Percentiles rank a stretch among this genome's conserved stretches.
Conservation (phyloP, 2,888 invertebrate species). For the Carterocephalus palaemon region DNA sequence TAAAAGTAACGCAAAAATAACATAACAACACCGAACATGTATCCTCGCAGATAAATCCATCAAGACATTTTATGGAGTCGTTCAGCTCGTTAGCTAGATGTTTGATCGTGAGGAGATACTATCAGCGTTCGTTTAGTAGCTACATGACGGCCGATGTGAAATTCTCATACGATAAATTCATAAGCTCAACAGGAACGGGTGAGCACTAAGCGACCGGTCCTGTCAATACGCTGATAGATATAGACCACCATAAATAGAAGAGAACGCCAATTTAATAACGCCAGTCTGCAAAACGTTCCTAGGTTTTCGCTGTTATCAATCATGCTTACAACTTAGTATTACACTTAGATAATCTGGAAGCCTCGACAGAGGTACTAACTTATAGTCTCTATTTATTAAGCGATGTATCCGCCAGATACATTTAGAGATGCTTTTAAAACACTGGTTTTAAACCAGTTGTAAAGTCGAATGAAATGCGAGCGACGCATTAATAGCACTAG, state of each 20-base stretch:
- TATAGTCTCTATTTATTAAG: slow-evolving; percentile 19
- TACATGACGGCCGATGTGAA: slow-evolving; percentile 40
- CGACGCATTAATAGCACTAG: slow-evolving; percentile 17
- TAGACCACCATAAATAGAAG: slow-evolving; percentile 68
- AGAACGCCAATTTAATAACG: slow-evolving; percentile 59
- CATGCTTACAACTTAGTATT: slow-evolving; percentile 46
- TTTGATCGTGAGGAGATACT: slow-evolving; percentile 43
- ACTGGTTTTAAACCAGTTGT: slow-evolving; percentile 17
- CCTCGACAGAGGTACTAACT: slow-evolving; percentile 23
- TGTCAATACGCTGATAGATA: slow-evolving; percentile 67
- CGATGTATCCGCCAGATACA: slow-evolving; percentile 13
- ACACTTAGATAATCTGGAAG: slow-evolving; percentile 44
- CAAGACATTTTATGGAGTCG: slow-evolving; percentile 46
- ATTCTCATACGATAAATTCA: slow-evolving; percentile 51
- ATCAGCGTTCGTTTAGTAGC: slow-evolving; percentile 25
- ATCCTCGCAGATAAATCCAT: slow-evolving; percentile 37
- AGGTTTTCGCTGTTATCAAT: slow-evolving; percentile 61
- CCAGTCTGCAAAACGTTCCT: slow-evolving; percentile 54
- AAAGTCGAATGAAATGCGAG: slow-evolving; percentile 16
- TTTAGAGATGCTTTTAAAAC: slow-evolving; percentile 20
- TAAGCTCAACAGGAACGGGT: slow-evolving; percentile 34
- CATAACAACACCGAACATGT: slow-evolving; percentile 26
- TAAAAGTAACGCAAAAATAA: slow-evolving; percentile 18
- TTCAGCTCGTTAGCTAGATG: slow-evolving; percentile 50
- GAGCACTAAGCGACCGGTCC: slow-evolving; percentile 46